Evolutionary conservation across 2,797 vertebrate species (phyloP).

Genomic region (Margarornis squamiger): DNA sequence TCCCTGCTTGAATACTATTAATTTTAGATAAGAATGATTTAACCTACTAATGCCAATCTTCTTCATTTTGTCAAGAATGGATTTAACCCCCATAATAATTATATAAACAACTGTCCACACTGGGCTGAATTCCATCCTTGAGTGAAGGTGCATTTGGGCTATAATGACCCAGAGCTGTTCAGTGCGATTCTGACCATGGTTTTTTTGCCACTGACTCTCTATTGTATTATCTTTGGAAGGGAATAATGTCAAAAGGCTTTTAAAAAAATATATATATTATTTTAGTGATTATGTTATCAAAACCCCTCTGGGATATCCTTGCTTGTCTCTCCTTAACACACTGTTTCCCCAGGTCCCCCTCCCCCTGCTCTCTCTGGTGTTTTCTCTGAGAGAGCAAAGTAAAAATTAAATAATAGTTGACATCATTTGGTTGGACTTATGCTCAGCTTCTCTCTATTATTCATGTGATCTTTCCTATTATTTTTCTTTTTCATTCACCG

Average conservation of each 20-base stretch:
- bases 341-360: not conserved
- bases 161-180: not conserved
- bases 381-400: conserved; percentile 27
- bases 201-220: not conserved
- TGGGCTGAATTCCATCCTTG: not conserved
- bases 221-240: not conserved
- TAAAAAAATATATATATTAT: not conserved
- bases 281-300: conserved; percentile 30
- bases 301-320: not conserved
- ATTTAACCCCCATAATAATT: not conserved
- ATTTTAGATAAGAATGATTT: not conserved
- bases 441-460: conserved; percentile 48
- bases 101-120: not conserved
- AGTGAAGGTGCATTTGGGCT: not conserved
- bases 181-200: not conserved
- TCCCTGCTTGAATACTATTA: not conserved
- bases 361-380: not conserved
- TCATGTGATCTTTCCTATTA: conserved; percentile 29
- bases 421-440: conserved; percentile 54
- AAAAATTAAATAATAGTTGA: conserved; percentile 58
- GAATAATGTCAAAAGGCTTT: conserved; percentile 23
- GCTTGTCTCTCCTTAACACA: not conserved
- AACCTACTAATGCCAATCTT: not conserved
- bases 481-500: conserved; percentile 41
- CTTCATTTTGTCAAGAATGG: not conserved